A percentile compares a stretch with the other conserved stretches of the same genome.
Conservation (phyloP, 2,888 invertebrate species). For the Metacarcinus magister region DNA sequence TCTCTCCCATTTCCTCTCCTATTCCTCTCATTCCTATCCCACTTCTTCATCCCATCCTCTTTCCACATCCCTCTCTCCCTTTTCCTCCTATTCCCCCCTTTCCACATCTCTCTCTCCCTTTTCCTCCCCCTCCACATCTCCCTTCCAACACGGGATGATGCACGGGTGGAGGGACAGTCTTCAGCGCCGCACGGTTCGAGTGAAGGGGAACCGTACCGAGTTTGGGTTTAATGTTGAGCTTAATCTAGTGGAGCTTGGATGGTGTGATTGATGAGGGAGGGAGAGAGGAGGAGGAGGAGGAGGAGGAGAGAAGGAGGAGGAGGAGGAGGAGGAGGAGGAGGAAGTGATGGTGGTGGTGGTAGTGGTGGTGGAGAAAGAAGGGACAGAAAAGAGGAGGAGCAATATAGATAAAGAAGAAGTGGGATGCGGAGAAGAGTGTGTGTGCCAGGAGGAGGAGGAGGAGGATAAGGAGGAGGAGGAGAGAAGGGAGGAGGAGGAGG, state of each 20-base stretch:
- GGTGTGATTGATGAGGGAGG: conserved; percentile 31
- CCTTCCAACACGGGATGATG: not conserved
- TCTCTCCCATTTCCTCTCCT: too few species aligned
- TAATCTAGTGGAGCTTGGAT: not conserved
- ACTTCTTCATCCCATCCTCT: too few species aligned
- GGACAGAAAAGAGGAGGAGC: not conserved
- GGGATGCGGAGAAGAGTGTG: not conserved
- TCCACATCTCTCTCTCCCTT: too few species aligned
- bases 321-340: not conserved
- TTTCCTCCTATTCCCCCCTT: not conserved
- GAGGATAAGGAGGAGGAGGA: not conserved
- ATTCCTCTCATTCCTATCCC: too few species aligned
- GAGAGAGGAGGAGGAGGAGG: not conserved
- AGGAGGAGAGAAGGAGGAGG: not conserved
- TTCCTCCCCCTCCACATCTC: too few species aligned
- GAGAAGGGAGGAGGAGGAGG: not conserved
- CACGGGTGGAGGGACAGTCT: not conserved
- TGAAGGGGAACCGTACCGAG: conserved; percentile 7
- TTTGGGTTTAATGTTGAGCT: conserved; percentile 10
- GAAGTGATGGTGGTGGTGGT: not conserved
- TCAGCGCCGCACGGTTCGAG: not conserved
- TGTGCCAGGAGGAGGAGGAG: not conserved
- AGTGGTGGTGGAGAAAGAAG: not conserved
- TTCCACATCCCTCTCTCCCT: not conserved
- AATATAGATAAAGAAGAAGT: not conserved